Evolutionary conservation across 1,140 invertebrate species (phyloP).

Genomic region (Onthophagus taurus): DNA sequence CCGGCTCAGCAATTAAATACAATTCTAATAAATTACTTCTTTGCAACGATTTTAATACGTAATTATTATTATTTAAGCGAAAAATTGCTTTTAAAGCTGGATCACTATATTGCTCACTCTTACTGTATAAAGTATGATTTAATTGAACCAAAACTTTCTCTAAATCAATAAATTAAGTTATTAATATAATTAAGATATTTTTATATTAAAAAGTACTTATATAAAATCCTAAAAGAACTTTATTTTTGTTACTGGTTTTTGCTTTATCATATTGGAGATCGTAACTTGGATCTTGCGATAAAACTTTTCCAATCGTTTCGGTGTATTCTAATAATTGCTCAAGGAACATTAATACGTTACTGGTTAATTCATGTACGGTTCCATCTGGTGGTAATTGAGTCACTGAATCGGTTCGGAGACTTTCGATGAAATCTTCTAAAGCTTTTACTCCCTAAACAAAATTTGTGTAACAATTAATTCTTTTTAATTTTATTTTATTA

Average conservation of each 20-base stretch:
- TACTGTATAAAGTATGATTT: constrained; percentile 72
- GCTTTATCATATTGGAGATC: constrained; percentile 42
- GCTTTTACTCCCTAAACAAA: constrained; percentile 67
- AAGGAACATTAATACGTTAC: constrained; percentile 82
- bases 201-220: constrained; percentile 49
- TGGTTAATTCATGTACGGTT: constrained; percentile 91
- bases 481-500: not conserved
- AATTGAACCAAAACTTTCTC: constrained; percentile 79
- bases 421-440: constrained; percentile 88
- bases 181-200: constrained; percentile 8
- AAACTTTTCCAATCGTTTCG: constrained; percentile 59
- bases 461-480: not conserved
- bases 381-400: constrained; percentile 85
- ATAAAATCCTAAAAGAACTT: constrained; percentile 62
- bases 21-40: constrained; percentile 74
- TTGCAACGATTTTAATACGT: constrained; percentile 81
- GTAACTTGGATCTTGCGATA: constrained; percentile 52
- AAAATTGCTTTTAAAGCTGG: constrained; percentile 75
- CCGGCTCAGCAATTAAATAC: constrained; percentile 66
- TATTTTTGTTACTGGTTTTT: constrained; percentile 43
- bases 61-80: constrained; percentile 86
- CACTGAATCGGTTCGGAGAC: constrained; percentile 73
- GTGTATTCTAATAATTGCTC: constrained; percentile 74
- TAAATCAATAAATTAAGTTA: constrained; percentile 35
- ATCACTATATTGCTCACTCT: constrained; percentile 79